Percentiles rank a stretch among this genome's conserved stretches.
Evolutionary conservation across 1,140 invertebrate genomes (phyloP).

Genomic region (Megalopta genalis): DNA sequence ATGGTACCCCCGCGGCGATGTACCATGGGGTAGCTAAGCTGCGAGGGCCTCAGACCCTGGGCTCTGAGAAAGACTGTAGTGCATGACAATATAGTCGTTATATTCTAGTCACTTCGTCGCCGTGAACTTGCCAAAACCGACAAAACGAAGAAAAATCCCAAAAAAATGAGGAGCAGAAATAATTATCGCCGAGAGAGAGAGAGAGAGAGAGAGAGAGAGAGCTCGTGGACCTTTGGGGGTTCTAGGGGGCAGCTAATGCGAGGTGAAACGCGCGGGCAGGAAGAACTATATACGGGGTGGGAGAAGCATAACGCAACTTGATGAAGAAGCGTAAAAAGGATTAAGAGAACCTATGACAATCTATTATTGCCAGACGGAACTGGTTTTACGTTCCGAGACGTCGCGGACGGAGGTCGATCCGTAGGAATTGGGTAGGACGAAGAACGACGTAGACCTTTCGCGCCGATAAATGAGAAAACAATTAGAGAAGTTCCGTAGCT

Average conservation of each 20-base stretch:
- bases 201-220: background rate
- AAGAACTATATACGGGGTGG: background rate
- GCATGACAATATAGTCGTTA: constrained; percentile 78
- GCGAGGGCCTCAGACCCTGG: constrained; percentile 37
- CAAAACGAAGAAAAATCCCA: background rate
- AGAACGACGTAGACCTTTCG: constrained; percentile 46
- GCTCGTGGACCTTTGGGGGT: too few species aligned
- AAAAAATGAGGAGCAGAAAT: too few species aligned
- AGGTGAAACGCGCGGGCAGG: too few species aligned
- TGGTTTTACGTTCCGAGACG: constrained; percentile 42
- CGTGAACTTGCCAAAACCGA: constrained; percentile 61
- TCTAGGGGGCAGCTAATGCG: too few species aligned
- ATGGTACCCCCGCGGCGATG: constrained; percentile 16
- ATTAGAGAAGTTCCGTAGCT: constrained; percentile 54
- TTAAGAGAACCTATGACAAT: constrained; percentile 70
- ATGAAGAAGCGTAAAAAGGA: background rate
- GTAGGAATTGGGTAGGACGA: constrained; percentile 71
- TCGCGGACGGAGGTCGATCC: constrained; percentile 59
- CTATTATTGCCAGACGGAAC: constrained; percentile 71
- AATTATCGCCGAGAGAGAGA: background rate
- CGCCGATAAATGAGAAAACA: constrained; percentile 38
- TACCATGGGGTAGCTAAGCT: constrained; percentile 7
- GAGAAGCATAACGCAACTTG: background rate
- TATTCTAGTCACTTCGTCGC: constrained; percentile 62
- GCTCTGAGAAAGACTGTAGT: constrained; percentile 75